Conservation (phyloP, 2,888 invertebrate genomes). For the Heliconius erato region DNA sequence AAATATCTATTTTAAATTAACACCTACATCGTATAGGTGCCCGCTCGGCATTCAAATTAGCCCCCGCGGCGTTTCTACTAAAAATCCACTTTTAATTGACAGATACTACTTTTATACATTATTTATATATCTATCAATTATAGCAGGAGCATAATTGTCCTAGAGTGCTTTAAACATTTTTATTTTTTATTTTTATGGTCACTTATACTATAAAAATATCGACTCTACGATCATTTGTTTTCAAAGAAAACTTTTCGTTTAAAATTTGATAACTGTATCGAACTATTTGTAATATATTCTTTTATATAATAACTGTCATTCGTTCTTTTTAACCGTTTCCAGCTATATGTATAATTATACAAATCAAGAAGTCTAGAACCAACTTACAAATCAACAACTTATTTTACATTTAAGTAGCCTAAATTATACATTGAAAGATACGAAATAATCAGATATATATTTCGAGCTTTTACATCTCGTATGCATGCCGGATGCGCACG, state of each 20-base stretch:
- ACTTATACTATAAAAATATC: background rate
- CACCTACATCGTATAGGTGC: constrained; percentile 28
- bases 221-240: background rate
- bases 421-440: constrained; percentile 26
- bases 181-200: background rate
- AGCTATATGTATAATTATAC: background rate
- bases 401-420: constrained; percentile 15
- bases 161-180: background rate
- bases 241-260: background rate
- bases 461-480: constrained; percentile 16
- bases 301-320: background rate
- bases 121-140: constrained; percentile 38
- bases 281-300: background rate
- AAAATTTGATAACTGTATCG: constrained; percentile 9
- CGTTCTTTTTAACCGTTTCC: background rate
- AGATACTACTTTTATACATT: constrained; percentile 39
- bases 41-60: constrained; percentile 36
- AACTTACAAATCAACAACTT: constrained; percentile 10
- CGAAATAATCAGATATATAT: constrained; percentile 28
- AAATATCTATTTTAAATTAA: constrained; percentile 44
- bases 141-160: constrained; percentile 28
- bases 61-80: constrained; percentile 45
- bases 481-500: constrained; percentile 57
- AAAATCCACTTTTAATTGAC: constrained; percentile 44
- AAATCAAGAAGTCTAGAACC: constrained; percentile 8